Base-by-base conservation (phyloP, 2,113 vertebrate genomes). In the Sigmodon hispidus region DNA sequence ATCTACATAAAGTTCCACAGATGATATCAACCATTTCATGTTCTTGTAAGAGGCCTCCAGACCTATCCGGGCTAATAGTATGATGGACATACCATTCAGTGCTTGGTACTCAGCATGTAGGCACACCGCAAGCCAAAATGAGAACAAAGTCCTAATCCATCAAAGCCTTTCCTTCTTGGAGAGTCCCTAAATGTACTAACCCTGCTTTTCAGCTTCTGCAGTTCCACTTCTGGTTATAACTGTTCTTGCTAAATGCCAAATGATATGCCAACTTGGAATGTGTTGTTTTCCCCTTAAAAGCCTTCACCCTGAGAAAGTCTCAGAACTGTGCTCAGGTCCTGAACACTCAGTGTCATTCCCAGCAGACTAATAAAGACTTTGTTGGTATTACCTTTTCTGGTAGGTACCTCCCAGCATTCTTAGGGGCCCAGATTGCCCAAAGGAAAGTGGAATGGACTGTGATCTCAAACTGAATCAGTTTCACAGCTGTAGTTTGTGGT, bases 1-100 rank as follows among this genome's bases (percentile, higher is more conserved):
- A 19, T 79, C 67, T 87, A 69, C 95, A 70, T 89, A 69, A 91
- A 50, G 21, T 73, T 86, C 89, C 79, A 65, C 4, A 69, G 43
- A 31, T 77, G 93, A 40, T 29, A 40, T 1, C 81, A 79, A 57
- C 45, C 15, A 63, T n/a, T 88, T 89, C 31, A 43, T 69, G 83
- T 88, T 80, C 86, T 34, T 75, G n/a, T 45, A 63, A 63, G 4
- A 63, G 80, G 80, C 80, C 57, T 43, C 80, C 80, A 84, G 57
- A 84, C 40, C 57, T 84, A 45, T 24, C 26, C 43, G n/a, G 43
- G 61, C n/a, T 45, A n/a, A 61, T 0, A 0, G 8, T 26, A 43
- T 43, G 57, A 17, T 45, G 7, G 36, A 83, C 26, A n/a, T 13
- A 40, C 22, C 79, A 43, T 83, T 59, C 21, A 40, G n/a, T 57